Evolutionary conservation across 2,113 vertebrate species (phyloP), one percentile per base, ranked within the genome.

Genomic region (Microcebus murinus): DNA sequence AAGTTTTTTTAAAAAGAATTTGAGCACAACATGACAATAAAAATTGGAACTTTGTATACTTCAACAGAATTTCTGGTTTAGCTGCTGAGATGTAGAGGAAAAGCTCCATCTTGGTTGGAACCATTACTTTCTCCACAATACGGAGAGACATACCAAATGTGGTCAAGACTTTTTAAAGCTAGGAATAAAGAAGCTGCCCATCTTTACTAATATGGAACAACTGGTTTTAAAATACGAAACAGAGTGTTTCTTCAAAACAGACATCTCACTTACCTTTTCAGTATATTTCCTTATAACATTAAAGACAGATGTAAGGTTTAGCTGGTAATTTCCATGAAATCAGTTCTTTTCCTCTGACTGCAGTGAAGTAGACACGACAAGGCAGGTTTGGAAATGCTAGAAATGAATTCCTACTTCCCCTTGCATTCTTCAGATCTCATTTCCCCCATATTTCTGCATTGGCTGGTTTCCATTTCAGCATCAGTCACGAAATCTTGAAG

Each of bases 191-290:
- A 18, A 81, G 71, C 23, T 74, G 17, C 34, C 31, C 52, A 50
- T 34, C 77, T 96, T 93, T 52, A 86, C 27, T 59, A 88, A 80
- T 5, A 87, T 4, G 34, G 12, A 93, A 36, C 6, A 73, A 71
- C 9, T 48, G 23, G 34, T 14, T 88, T 95, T 65, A 94, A 85
- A 57, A 68, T 65, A 92, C 36, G 45, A 39, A 81, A 20, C 1
- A 74, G 42, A 34, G 27, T 71, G 87, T 88, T 95, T 91, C 68
- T 96, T 84, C 65, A 84, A 87, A 97, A 67, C 18, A 85, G 84
- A 55, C 48, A 96, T 92, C 88, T 96, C 91, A 98, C 98, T 98
- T 97, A 98, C 98, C 98, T 98, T 94, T 87, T 92, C 67, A 90
- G 89, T 87, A 11, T 52, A 91, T 90, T 96, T 98, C 81, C 95